Evolutionary conservation across 1,140 invertebrate genomes (phyloP), one percentile per base, ranked within the genome.

Genomic region (Trichoplusia ni): DNA sequence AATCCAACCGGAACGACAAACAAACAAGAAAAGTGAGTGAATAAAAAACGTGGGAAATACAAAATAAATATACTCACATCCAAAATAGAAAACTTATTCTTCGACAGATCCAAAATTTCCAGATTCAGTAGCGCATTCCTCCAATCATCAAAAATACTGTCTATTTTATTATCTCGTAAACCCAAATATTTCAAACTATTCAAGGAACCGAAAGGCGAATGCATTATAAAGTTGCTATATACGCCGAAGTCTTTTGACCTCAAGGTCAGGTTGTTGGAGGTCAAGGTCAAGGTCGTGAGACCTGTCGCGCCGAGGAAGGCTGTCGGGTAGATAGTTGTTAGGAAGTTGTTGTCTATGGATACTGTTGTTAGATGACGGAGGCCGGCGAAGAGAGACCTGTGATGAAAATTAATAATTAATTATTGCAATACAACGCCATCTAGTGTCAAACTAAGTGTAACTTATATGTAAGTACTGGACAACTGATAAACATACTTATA

Each of bases 151-250:
- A 73, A 71, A 4, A 89, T 56, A 1, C 9, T 16, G 0, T 21
- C 33, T 4, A 86, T 38, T 6, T 46, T 54, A 69, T 88, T 88
- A 23, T 64, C 18, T 4, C 35, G 46, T 4, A 86, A 61, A 23
- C 69, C 56, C 8, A 86, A 69, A 0, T 16, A 21, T 3, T 14
- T 53, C 21, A 86, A 59, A 11, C 47, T 1, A 0, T 4, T 13
- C 19, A 82, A 60, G 0, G 25, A 31, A 0, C 27, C 25, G 33
- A 80, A 74, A 0, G 67, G 47, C 1, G 73, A 72, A 8, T 44
- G 21, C 4, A 49, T 6, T 2, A 25, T 16, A 0, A 16, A n/a
- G 51, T 59, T 69, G 40, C 16, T 11, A 9, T 29, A 68, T 7
- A 5, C 58, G 35, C 27, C 0, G 1, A 33, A 4, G n/a, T 76